phyloP scores from a whole-genome alignment of 1,140 invertebrate species.

The Pemphigus obesinymphae region DNA sequence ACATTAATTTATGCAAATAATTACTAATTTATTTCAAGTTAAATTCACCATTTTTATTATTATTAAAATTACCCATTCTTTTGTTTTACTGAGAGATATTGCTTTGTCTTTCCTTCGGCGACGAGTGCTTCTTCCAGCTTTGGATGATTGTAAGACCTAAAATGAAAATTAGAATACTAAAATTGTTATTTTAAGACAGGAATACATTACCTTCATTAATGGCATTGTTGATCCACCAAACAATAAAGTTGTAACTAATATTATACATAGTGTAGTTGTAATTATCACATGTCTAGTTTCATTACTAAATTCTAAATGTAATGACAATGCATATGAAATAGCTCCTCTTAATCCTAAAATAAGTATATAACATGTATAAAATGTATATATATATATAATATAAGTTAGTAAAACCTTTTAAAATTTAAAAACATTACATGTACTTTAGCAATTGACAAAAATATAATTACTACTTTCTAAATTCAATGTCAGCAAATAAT shows the following conservation, averaged over 20 bases:
- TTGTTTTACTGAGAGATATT: slow-evolving; percentile 91
- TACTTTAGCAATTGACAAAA: background rate
- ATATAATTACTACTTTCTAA: background rate
- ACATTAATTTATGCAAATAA: slow-evolving; percentile 45
- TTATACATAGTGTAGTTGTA: slow-evolving; percentile 93
- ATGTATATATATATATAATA: background rate
- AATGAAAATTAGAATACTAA: slow-evolving; percentile 42
- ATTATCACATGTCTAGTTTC: slow-evolving; percentile 93
- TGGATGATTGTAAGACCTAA: slow-evolving; percentile 57
- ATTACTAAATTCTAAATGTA: slow-evolving; percentile 91
- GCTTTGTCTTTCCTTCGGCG: slow-evolving; percentile 66
- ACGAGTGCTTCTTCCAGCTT: slow-evolving; percentile 55
- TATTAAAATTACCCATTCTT: slow-evolving; percentile 72
- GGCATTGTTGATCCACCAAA: slow-evolving; percentile 97
- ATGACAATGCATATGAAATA: slow-evolving; percentile 93
- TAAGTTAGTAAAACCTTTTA: background rate
- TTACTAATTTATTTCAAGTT: background rate
- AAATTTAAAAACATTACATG: background rate
- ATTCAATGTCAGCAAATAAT: background rate
- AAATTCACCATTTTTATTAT: background rate
- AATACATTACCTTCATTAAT: slow-evolving; percentile 68
- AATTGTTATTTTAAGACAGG: slow-evolving; percentile 51
- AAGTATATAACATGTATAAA: slow-evolving; percentile 17
- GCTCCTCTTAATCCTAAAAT: slow-evolving; percentile 82
- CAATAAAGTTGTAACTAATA: slow-evolving; percentile 89